Evolutionary conservation across 2,113 vertebrate genomes (phyloP), one percentile per base, ranked within the genome.

Genomic region (Atherinomorus stipes): DNA sequence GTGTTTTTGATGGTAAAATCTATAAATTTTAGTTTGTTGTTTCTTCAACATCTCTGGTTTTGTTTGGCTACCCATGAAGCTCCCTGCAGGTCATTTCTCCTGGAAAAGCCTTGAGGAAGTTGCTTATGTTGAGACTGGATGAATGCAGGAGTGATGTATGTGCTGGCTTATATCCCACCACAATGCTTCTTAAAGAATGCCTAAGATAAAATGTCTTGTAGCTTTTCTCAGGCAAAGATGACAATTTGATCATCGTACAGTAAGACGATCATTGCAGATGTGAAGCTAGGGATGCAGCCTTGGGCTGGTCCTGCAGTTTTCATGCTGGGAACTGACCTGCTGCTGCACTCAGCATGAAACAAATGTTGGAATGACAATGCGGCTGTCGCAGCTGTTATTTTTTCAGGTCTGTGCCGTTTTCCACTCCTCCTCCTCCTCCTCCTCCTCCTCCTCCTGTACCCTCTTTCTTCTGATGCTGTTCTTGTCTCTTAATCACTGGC

Each of bases 321-420:
- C 86, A 72, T 85, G 80, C 80, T 34, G 75, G 51, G 83, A 81
- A 56, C 70, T 82, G 78, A 89, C 83, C 84, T 80, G 66, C 74
- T 58, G 68, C 85, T 87, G 86, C 83, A 87, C 86, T 86, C 80
- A 23, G 88, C 78, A 37, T 66, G 83, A 86, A 78, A 68, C 92
- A 93, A 91, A 92, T 92, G 90, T 85, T 86, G 68, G 76, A 74
- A 84, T 80, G 80, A 88, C 88, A 85, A 80, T 85, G 75, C 25
- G 77, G 60, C 86, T 75, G 85, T 84, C 50, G 56, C 93, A 94
- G 93, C 93, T 94, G 93, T 93, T 94, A 90, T 94, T 93, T 78
- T 92, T 92, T 91, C 92, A 93, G 88, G 81, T 89, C 91, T 81
- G 71, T 62, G 68, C 75, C 85, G 78, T 85, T 80, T 69, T 89